Evolutionary conservation across 2,797 vertebrate genomes (phyloP), one percentile per base, ranked within the genome.

Genomic region (Chelon labrosus): DNA sequence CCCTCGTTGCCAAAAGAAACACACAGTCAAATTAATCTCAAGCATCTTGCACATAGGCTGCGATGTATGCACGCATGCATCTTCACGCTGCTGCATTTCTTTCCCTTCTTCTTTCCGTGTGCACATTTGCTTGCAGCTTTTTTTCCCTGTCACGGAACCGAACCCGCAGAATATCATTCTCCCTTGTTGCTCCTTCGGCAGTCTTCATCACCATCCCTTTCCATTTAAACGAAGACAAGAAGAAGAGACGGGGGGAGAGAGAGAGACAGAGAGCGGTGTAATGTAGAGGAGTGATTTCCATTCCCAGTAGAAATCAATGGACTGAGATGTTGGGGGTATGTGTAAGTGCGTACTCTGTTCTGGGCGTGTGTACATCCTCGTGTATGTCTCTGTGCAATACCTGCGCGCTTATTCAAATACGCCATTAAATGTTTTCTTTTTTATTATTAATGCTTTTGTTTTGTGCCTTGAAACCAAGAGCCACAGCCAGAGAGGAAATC

Each of bases 301-400:
- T 85, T 72, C 80, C 74, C 73, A 17, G 75, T 50, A 75, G 67
- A 85, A 82, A 89, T 91, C 87, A 85, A 88, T 85, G 83, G 17
- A 31, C 42, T 57, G 56, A 77, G 59, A 71, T 85, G 71, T 79
- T 65, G 82, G 31, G 7, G 31, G 31, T 68, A 51, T 71, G 70
- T 47, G 76, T 67, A 63, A 14, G 49, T 66, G 61, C 62, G 67
- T 54, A n/a, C 63, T 37, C 42, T 3, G 46, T 12, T 50, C 27
- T 62, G 58, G 1, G 25, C 49, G 13, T 57, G 20, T 10, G n/a
- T 37, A 19, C 2, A 5, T 42, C 16, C 19, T 7, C 22, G 49
- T 22, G 7, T 53, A 12, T 77, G 42, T 69, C 51, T 65, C 19
- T 57, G 1, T 27, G n/a, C 3, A 56, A 56, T 37, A 56, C 37